phyloP scores from a whole-genome alignment of 64 coral and sea anemone species.

The Hydrozoanthus tunicans region DNA sequence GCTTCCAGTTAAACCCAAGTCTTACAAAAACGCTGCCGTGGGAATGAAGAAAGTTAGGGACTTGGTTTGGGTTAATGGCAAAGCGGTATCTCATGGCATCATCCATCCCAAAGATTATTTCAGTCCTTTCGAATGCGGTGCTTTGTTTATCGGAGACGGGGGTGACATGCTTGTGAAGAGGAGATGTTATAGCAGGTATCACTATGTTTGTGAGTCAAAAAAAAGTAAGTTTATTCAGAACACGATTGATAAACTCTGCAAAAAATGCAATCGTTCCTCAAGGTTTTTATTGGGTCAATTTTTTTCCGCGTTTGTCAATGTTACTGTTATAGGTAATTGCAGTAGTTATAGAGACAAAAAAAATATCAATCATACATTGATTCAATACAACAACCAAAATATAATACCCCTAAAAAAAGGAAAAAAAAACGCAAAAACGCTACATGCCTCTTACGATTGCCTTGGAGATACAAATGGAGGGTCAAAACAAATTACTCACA shows the following conservation, averaged over 20 bases:
- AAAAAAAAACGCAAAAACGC: too few relatives aligned
- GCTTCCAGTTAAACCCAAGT: neutral
- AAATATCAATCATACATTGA: too few relatives aligned
- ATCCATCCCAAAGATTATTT: neutral
- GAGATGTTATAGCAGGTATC: neutral
- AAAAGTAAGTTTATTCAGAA: slow-evolving; percentile 9
- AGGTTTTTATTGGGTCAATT: too few relatives aligned
- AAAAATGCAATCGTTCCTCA: too few relatives aligned
- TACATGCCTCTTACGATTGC: too few relatives aligned
- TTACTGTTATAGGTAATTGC: too few relatives aligned
- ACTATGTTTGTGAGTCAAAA: slow-evolving; percentile 28
- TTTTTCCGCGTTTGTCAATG: too few relatives aligned
- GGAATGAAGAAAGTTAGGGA: slow-evolving; percentile 43
- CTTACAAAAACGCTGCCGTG: neutral
- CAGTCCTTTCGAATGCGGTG: neutral
- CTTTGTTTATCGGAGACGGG: neutral
- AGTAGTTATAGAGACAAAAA: too few relatives aligned
- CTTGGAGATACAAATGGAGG: too few relatives aligned
- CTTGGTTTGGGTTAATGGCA: slow-evolving; percentile 27
- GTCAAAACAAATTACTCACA: too few relatives aligned
- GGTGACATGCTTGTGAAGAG: neutral
- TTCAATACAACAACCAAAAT: too few relatives aligned
- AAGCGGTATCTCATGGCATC: neutral
- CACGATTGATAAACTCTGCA: neutral
- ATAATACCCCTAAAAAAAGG: too few relatives aligned